Evolutionary conservation across 2,797 vertebrate species (phyloP), one percentile per base, ranked within the genome.

Genomic region (Hirundo rustica): DNA sequence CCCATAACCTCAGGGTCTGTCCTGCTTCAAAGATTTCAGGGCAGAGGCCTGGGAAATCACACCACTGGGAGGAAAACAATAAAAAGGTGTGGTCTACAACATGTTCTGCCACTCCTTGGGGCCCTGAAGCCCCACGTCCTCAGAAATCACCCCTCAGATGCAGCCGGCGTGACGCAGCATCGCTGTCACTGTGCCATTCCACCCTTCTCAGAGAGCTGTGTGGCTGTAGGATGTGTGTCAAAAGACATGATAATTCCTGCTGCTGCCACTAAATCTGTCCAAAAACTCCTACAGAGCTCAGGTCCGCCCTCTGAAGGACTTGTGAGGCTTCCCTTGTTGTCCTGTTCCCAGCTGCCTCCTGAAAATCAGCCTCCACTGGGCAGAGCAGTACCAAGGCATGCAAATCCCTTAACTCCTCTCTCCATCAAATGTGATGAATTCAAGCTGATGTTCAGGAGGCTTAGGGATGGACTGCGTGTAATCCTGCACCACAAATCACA

Each of bases 381-480:
- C 90, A 93, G 47, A 91, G 83, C 83, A 70, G 13, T 61, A 66
- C 88, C 54, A 26, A 95, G 55, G 67, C 92, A 79, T 87, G 60
- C 81, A 89, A 96, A 95, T 96, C 95, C 84, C 72, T 85, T 92
- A 93, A 79, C 92, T 96, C 91, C 67, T 85, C 78, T 71, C 91
- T 85, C 75, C 89, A 93, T 96, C 94, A 84, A 75, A 92, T 87
- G 64, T 82, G 94, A 91, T 94, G 84, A 91, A 95, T 94, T 91
- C 91, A 80, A 79, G 94, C 74, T 93, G 96, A 91, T 94, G 89
- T 95, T 94, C 92, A 94, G 85, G 89, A 93, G 78, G 92, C 91
- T 94, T 96, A 93, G 51, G 75, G 87, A 45, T 89, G 87, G 87
- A 47, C 89, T 47, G 71, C 4, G 1, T 95, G 74, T 94, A 95